Evolutionary conservation across 2,113 vertebrate species (phyloP).

Genomic region (Chinchilla lanigera): DNA sequence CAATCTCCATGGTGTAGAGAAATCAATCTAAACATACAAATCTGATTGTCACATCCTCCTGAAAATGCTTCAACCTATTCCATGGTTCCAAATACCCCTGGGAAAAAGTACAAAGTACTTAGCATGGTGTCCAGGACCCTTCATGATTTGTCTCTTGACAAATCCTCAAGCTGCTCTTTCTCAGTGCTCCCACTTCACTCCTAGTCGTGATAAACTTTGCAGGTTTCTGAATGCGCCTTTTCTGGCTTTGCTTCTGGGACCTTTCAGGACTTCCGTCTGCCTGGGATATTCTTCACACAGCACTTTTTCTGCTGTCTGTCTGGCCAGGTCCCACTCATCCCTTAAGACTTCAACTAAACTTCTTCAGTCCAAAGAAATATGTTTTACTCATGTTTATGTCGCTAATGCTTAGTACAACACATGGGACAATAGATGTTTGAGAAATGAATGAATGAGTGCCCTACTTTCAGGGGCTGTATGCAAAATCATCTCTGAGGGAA

Average conservation of each 20-base stretch:
- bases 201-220: slow-evolving; percentile 54
- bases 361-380: background rate
- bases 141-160: slow-evolving; percentile 44
- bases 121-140: slow-evolving; percentile 23
- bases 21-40: slow-evolving; percentile 59
- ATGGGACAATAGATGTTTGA: slow-evolving; percentile 34
- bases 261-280: slow-evolving; percentile 40
- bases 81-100: slow-evolving; percentile 7
- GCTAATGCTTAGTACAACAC: background rate
- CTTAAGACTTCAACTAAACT: slow-evolving; percentile 54
- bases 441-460: slow-evolving; percentile 29
- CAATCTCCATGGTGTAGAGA: background rate
- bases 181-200: slow-evolving; percentile 45
- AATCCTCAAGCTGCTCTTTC: slow-evolving; percentile 54
- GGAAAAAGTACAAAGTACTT: slow-evolving; percentile 65
- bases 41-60: slow-evolving; percentile 37
- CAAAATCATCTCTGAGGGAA: slow-evolving; percentile 51
- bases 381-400: slow-evolving; percentile 9
- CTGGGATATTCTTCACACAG: slow-evolving; percentile 41
- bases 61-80: slow-evolving; percentile 55
- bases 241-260: slow-evolving; percentile 31
- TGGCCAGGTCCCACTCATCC: slow-evolving; percentile 26
- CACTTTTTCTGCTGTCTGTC: slow-evolving; percentile 47
- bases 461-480: background rate
- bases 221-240: slow-evolving; percentile 57